Evolutionary conservation across 2,113 vertebrate species (phyloP).

Genomic region (Potamarius usumacintae): DNA sequence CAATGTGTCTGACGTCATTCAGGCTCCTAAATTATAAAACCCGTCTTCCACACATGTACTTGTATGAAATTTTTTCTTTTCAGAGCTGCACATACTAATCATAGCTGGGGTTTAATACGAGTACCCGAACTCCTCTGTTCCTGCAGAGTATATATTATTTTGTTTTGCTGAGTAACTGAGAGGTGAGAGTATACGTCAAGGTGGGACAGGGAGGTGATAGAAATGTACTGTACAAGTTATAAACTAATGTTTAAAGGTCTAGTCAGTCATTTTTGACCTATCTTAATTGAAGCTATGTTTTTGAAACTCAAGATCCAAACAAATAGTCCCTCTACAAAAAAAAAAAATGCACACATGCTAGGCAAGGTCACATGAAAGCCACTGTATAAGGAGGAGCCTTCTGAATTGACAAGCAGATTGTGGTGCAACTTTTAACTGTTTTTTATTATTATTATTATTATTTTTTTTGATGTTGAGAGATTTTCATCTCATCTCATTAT

Average conservation of each 20-base stretch:
- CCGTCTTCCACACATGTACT: background rate
- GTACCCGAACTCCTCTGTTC: background rate
- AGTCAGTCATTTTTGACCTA: background rate
- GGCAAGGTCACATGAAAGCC: background rate
- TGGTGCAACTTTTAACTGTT: background rate
- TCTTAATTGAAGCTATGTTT: background rate
- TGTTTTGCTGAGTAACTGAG: background rate
- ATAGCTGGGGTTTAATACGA: background rate
- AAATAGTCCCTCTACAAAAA: background rate
- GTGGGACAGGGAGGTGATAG: background rate
- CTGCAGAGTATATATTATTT: background rate
- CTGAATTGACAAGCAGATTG: background rate
- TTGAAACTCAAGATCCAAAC: background rate
- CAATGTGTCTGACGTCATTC: background rate
- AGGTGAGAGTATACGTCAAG: background rate
- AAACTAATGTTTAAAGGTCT: background rate
- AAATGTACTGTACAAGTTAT: background rate
- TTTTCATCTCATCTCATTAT: background rate
- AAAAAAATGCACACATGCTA: background rate
- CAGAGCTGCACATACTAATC: background rate
- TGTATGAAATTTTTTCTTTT: background rate
- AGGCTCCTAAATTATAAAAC: constrained; percentile 56
- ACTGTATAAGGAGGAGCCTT: background rate
- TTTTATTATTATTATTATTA: too few species aligned
- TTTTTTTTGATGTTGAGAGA: background rate